Evolutionary conservation across 2,888 invertebrate species (phyloP).

Genomic region (Drosophila austrosaltans): DNA sequence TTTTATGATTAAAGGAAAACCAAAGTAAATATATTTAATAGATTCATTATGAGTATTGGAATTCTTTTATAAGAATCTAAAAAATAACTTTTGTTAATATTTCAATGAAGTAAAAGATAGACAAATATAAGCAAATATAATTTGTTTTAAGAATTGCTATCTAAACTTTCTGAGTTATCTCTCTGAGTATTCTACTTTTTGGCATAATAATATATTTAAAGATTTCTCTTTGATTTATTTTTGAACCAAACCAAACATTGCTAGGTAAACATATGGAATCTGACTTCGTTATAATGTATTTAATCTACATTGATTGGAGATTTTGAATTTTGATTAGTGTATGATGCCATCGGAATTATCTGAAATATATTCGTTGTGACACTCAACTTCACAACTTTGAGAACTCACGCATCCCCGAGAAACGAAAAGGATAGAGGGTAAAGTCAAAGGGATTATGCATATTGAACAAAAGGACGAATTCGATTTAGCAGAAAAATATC

Average conservation of each 20-base stretch:
- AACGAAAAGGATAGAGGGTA: constrained; percentile 8
- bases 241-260: background rate
- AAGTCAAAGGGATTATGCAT: constrained; percentile 76
- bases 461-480: constrained; percentile 58
- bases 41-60: too few relatives aligned
- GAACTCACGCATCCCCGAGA: constrained; percentile 66
- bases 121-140: too few relatives aligned
- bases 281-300: background rate
- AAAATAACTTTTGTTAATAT: too few relatives aligned
- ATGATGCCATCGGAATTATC: constrained; percentile 1
- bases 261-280: background rate
- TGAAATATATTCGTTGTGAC: constrained; percentile 74
- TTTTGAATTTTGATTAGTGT: constrained; percentile 25
- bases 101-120: too few relatives aligned
- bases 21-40: too few relatives aligned
- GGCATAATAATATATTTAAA: too few relatives aligned
- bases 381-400: constrained; percentile 51
- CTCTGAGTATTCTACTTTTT: too few relatives aligned
- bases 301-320: constrained; percentile 3
- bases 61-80: too few relatives aligned
- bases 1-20: too few relatives aligned
- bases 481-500: constrained; percentile 76
- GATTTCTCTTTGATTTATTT: too few relatives aligned
- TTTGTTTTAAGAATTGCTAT: too few relatives aligned
- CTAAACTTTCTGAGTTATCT: too few relatives aligned